These are phyloP conservation scores for Trinectes maculatus DNA, from an alignment of 2,113 vertebrate species.

Conservation along the genomic window DNA sequence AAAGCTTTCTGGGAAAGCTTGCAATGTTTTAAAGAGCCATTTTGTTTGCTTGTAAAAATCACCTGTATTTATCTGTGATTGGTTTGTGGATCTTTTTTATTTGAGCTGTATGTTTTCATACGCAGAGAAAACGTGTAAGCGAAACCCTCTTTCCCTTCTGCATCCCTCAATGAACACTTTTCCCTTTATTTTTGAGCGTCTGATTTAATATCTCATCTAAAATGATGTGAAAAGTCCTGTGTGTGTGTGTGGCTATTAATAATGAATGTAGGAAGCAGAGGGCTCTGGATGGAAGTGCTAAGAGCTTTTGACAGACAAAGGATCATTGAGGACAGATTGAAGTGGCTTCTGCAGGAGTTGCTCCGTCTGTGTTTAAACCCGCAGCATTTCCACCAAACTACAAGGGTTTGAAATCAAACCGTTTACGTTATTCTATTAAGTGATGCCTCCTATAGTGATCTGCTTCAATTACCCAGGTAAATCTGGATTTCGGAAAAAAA, in stretches of 20 bases:
- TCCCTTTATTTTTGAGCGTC: constrained; percentile 33
- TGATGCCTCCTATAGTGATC: constrained; percentile 49
- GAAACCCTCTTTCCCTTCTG: neutral
- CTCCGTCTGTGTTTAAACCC: constrained; percentile 57
- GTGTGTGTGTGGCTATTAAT: constrained; percentile 64
- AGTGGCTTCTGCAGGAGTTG: constrained; percentile 68
- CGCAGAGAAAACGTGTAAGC: too few species aligned
- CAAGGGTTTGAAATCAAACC: constrained; percentile 48
- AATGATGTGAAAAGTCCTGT: constrained; percentile 45
- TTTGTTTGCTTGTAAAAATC: neutral
- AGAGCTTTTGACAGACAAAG: constrained; percentile 81
- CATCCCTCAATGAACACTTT: neutral
- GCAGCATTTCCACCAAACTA: constrained; percentile 42
- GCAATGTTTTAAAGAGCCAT: neutral
- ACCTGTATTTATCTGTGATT: neutral
- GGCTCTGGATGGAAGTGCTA: constrained; percentile 68
- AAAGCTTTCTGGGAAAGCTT: neutral
- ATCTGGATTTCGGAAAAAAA: too few species aligned
- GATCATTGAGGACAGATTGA: constrained; percentile 66
- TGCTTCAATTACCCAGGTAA: too few species aligned
- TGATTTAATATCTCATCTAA: constrained; percentile 61
- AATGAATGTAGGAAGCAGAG: constrained; percentile 73
- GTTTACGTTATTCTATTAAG: constrained; percentile 52
- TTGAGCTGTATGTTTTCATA: too few species aligned
- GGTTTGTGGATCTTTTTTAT: neutral